Evolutionary conservation across 2,888 invertebrate species (phyloP).

Genomic region (Heliconius ismenius): DNA sequence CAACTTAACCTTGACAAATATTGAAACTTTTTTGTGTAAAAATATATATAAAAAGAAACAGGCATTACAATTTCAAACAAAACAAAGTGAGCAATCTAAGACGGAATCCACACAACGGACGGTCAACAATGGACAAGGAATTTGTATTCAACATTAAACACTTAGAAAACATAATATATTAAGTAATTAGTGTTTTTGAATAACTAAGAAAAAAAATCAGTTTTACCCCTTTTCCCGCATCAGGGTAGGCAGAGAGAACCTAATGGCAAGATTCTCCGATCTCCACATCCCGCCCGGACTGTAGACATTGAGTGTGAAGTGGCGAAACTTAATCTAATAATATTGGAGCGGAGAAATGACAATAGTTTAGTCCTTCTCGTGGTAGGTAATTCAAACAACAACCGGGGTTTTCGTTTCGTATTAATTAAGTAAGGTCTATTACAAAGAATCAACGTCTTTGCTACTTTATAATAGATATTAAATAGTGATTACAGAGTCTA

Average conservation of each 20-base stretch:
- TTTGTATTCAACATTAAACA: constrained; percentile 52
- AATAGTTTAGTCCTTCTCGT: too few relatives aligned
- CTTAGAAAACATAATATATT: constrained; percentile 10
- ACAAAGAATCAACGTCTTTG: not conserved
- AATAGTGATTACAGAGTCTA: not conserved
- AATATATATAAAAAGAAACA: constrained; percentile 8
- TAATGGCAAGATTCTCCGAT: not conserved
- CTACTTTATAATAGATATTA: not conserved
- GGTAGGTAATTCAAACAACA: too few relatives aligned
- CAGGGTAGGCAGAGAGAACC: not conserved
- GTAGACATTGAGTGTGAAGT: not conserved
- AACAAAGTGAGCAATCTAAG: constrained; percentile 53
- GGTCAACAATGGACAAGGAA: constrained; percentile 60
- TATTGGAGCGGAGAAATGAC: not conserved
- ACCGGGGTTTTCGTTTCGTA: too few relatives aligned
- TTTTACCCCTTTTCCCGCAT: not conserved
- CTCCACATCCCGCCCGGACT: not conserved
- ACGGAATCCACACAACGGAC: constrained; percentile 69
- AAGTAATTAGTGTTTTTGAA: not conserved
- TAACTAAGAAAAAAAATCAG: not conserved
- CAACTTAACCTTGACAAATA: not conserved
- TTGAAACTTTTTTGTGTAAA: not conserved
- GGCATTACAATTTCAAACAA: constrained; percentile 32
- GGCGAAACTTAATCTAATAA: not conserved
- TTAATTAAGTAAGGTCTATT: too few relatives aligned